Conservation (phyloP, 2,797 vertebrate genomes). For the Phrynocephalus guinanensis region DNA sequence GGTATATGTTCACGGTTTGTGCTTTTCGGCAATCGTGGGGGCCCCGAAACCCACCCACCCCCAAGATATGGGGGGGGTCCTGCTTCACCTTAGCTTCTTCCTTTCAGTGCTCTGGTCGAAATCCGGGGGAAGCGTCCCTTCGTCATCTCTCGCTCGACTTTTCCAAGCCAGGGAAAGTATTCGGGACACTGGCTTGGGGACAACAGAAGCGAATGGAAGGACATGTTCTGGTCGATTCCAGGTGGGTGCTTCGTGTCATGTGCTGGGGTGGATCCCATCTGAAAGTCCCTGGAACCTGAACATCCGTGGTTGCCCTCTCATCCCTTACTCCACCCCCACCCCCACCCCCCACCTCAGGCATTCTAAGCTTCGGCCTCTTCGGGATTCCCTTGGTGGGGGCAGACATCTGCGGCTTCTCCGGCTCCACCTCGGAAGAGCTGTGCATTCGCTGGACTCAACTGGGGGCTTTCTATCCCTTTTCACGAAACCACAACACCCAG, state of each 20-base stretch:
- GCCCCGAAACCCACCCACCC: no score
- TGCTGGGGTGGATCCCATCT: background rate
- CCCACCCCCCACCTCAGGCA: conserved; percentile 69
- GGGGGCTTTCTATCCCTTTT: conserved; percentile 89
- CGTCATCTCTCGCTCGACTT: conserved; percentile 90
- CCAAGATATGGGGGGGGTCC: no score
- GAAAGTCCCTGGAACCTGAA: no score
- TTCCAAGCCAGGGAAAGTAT: conserved; percentile 88
- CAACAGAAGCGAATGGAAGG: conserved; percentile 89
- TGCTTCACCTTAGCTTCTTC: background rate
- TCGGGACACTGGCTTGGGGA: conserved; percentile 93
- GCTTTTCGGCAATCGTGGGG: no score
- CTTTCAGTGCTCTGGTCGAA: conserved; percentile 82
- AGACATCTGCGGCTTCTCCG: conserved; percentile 87
- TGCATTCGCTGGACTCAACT: conserved; percentile 91
- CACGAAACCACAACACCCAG: conserved; percentile 88
- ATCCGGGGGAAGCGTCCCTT: conserved; percentile 85
- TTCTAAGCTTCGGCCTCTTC: conserved; percentile 90
- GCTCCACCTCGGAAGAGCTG: conserved; percentile 85
- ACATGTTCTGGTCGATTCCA: conserved; percentile 86
- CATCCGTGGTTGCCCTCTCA: background rate
- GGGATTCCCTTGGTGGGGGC: conserved; percentile 88
- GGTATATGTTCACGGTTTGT: no score
- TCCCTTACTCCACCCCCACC: background rate
- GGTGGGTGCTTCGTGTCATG: conserved; percentile 69